phyloP scores from a whole-genome alignment of 2,113 vertebrate species.

The Lepus americanus region DNA sequence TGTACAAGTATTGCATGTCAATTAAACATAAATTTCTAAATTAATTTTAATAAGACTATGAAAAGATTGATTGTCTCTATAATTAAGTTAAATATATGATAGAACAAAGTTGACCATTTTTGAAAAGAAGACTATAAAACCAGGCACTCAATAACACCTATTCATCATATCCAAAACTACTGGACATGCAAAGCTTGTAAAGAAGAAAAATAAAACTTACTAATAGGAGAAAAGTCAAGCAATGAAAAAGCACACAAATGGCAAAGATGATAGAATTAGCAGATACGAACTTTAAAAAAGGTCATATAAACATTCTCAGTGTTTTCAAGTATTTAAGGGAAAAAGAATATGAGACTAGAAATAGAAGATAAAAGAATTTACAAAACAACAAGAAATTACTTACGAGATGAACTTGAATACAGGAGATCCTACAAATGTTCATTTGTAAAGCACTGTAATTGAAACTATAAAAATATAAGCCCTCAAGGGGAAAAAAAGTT shows the following conservation, averaged over 20 bases:
- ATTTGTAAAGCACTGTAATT: not conserved
- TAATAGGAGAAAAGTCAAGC: not conserved
- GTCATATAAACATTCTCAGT: not conserved
- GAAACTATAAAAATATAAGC: not conserved
- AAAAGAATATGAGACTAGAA: not conserved
- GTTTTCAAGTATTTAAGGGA: not conserved
- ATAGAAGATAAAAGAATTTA: not conserved
- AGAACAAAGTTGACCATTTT: not conserved
- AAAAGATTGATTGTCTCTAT: not conserved
- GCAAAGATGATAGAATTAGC: not conserved
- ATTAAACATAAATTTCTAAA: not conserved
- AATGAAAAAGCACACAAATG: not conserved
- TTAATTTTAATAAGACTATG: not conserved
- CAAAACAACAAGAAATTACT: not conserved
- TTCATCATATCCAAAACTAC: not conserved
- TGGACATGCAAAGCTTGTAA: not conserved
- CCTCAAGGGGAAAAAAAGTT: too few species aligned
- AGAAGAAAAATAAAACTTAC: not conserved
- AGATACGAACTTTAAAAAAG: not conserved
- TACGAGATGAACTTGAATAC: not conserved
- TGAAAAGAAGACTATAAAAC: not conserved
- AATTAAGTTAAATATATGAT: not conserved
- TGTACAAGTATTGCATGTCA: not conserved
- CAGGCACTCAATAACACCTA: not conserved
- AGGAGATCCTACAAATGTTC: not conserved